A percentile compares a stretch with the other conserved stretches of the same genome.
Evolutionary conservation across 2,888 invertebrate species (phyloP).

Genomic region (Bombylius discolor): DNA sequence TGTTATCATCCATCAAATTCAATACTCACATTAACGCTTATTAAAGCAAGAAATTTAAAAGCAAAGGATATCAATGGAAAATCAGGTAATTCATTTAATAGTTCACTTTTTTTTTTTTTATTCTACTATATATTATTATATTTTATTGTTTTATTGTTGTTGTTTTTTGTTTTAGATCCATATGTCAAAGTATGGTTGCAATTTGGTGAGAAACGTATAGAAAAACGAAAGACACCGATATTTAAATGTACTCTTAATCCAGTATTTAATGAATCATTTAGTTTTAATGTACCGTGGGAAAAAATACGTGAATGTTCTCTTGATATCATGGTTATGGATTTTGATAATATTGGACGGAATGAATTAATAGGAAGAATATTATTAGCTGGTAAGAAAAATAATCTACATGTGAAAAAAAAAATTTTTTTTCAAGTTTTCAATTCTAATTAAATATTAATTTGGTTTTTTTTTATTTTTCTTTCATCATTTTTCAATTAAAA

Average conservation of each 20-base stretch:
- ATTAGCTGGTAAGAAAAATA: slow-evolving; percentile 57
- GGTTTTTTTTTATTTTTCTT: slow-evolving; percentile 13
- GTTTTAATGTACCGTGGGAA: slow-evolving; percentile 94
- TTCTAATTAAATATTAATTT: not conserved
- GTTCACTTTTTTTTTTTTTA: not conserved
- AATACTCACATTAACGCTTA: slow-evolving; percentile 73
- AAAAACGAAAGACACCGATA: slow-evolving; percentile 90
- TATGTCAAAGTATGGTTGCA: slow-evolving; percentile 98
- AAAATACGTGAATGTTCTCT: slow-evolving; percentile 89
- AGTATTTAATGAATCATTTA: slow-evolving; percentile 90
- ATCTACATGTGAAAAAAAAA: not conserved
- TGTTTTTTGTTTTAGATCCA: slow-evolving; percentile 57
- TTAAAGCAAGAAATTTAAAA: slow-evolving; percentile 88
- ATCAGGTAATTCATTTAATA: slow-evolving; percentile 49
- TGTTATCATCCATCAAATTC: slow-evolving; percentile 95
- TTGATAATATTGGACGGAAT: slow-evolving; percentile 89
- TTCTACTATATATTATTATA: not conserved
- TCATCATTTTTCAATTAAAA: slow-evolving; percentile 35
- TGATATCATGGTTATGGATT: slow-evolving; percentile 93
- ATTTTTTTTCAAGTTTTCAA: too few species aligned
- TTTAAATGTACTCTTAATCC: slow-evolving; percentile 91
- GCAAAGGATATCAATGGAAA: slow-evolving; percentile 95
- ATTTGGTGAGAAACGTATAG: slow-evolving; percentile 86
- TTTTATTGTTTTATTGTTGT: not conserved
- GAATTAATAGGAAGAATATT: slow-evolving; percentile 86